phyloP scores from a whole-genome alignment of 2,797 vertebrate species.

The Labroides dimidiatus region DNA sequence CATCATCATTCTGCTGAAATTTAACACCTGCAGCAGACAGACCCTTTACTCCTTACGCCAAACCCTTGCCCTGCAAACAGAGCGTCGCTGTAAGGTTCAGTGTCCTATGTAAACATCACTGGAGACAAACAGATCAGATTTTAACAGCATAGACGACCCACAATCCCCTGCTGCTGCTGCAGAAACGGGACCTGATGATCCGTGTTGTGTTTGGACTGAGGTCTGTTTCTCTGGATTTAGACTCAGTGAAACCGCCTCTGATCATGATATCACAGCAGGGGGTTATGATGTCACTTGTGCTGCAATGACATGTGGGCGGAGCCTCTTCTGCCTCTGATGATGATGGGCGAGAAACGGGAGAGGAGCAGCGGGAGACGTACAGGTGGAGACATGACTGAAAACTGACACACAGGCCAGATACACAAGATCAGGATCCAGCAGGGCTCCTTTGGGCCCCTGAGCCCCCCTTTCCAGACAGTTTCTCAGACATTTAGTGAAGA shows the following conservation, averaged over 20 bases:
- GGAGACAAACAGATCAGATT: neutral
- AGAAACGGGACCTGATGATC: constrained; percentile 88
- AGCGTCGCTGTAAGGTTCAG: too few species aligned
- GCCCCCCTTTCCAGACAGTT: too few species aligned
- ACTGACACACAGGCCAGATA: neutral
- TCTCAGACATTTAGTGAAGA: too few species aligned
- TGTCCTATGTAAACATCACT: neutral
- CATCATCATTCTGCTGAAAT: too few species aligned
- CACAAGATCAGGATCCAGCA: too few species aligned
- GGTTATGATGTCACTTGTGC: neutral
- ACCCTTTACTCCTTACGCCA: too few species aligned
- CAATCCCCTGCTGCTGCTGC: constrained; percentile 79
- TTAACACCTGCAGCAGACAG: too few species aligned
- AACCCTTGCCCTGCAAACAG: too few species aligned
- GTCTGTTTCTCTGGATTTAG: constrained; percentile 87
- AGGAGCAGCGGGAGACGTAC: neutral
- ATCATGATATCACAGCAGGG: constrained; percentile 5
- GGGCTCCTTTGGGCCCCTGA: too few species aligned
- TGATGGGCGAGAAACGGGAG: neutral
- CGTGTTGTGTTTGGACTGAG: constrained; percentile 88
- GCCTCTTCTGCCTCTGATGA: neutral
- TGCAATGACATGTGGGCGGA: neutral
- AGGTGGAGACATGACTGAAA: neutral
- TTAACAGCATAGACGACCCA: constrained; percentile 71
- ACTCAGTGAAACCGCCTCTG: constrained; percentile 43